These are phyloP conservation scores for Eutrigla gurnardus DNA, from an alignment of 2,797 vertebrate genomes.

Conservation along the genomic window DNA sequence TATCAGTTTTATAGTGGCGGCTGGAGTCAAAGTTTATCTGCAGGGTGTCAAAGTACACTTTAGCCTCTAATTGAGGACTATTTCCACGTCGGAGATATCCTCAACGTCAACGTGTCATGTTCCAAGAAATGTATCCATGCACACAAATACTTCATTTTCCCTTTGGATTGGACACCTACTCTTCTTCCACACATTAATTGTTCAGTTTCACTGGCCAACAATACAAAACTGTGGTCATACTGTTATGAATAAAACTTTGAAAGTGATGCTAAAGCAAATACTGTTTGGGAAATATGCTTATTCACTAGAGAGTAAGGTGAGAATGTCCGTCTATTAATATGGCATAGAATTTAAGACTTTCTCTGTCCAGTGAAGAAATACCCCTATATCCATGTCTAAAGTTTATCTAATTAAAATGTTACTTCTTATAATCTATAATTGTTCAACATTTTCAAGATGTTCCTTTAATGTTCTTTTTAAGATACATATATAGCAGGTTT, in stretches of 20 bases:
- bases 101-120: background rate
- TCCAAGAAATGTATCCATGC: background rate
- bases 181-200: too few species aligned
- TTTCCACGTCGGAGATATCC: slow-evolving; percentile 62
- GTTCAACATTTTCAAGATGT: too few species aligned
- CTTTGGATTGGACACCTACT: background rate
- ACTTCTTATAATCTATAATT: background rate
- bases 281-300: background rate
- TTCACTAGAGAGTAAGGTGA: background rate
- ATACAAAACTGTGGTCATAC: too few species aligned
- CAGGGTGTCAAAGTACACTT: slow-evolving; percentile 70
- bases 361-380: background rate
- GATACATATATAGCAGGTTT: background rate
- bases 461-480: too few species aligned
- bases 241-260: too few species aligned
- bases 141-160: background rate
- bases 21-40: slow-evolving; percentile 63
- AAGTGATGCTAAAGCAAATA: too few species aligned
- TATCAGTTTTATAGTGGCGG: slow-evolving; percentile 71
- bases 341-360: background rate
- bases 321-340: too few species aligned
- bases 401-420: background rate
- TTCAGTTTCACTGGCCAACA: too few species aligned
- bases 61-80: slow-evolving; percentile 53
- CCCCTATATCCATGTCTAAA: background rate